Percentiles rank a stretch among this genome's conserved stretches.
Conservation (phyloP, 2,888 invertebrate species). For the Spilarctia lutea region DNA sequence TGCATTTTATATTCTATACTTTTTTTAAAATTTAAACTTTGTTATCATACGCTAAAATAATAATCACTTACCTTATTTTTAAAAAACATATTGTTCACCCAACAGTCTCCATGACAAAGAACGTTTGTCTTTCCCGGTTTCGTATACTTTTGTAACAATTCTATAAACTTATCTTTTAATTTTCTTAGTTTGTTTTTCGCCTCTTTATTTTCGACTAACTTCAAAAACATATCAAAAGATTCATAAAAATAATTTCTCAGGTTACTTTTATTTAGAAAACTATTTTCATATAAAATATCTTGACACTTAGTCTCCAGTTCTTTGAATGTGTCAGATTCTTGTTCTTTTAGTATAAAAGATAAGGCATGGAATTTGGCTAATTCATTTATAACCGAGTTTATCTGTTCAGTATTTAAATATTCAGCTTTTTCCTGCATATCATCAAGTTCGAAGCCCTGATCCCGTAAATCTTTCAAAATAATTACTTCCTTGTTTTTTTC, state of each 20-base stretch:
- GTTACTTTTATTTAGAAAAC: conserved; percentile 72
- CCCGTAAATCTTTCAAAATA: conserved; percentile 71
- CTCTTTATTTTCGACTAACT: conserved; percentile 59
- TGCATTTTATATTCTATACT: background rate
- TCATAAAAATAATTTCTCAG: conserved; percentile 71
- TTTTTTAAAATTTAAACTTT: background rate
- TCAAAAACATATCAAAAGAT: conserved; percentile 71
- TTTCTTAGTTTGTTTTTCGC: conserved; percentile 61
- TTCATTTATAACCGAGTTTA: conserved; percentile 62
- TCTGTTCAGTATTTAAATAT: conserved; percentile 62
- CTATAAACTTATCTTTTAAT: conserved; percentile 61
- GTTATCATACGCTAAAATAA: background rate
- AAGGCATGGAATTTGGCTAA: conserved; percentile 77
- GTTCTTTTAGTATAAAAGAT: conserved; percentile 66
- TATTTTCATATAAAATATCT: conserved; percentile 71
- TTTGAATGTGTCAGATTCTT: conserved; percentile 53
- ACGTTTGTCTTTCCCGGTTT: conserved; percentile 66
- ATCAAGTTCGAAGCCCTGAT: conserved; percentile 65
- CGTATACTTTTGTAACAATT: conserved; percentile 65
- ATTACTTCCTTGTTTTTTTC: conserved; percentile 71
- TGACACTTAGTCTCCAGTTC: conserved; percentile 59
- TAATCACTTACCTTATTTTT: conserved; percentile 61
- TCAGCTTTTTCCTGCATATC: conserved; percentile 60
- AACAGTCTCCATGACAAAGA: conserved; percentile 79
- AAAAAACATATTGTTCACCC: conserved; percentile 76